Conservation (phyloP, 2,797 vertebrate species). For the Premnoplex brunnescens region DNA sequence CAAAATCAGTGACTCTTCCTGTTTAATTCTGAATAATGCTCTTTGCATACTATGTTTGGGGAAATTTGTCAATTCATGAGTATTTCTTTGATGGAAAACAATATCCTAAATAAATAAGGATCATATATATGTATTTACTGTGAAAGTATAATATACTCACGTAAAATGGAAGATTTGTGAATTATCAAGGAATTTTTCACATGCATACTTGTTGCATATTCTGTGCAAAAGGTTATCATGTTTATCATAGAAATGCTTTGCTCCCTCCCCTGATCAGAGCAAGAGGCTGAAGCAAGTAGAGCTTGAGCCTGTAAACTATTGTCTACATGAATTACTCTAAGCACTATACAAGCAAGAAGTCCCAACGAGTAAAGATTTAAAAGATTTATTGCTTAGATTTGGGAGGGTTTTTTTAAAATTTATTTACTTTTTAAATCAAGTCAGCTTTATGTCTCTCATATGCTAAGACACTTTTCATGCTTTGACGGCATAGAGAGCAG, state of each 20-base stretch:
- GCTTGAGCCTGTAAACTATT: background rate
- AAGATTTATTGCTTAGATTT: background rate
- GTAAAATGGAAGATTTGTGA: background rate
- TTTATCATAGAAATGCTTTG: background rate
- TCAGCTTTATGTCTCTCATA: background rate
- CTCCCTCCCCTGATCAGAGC: background rate
- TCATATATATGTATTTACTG: background rate
- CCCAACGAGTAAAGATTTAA: background rate
- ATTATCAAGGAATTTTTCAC: background rate
- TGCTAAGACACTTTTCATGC: background rate
- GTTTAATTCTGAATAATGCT: constrained; percentile 37
- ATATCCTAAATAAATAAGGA: background rate
- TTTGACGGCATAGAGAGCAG: background rate
- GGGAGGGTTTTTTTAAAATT: fast-evolving
- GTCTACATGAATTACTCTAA: background rate
- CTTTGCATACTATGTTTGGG: background rate
- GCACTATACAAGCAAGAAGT: background rate
- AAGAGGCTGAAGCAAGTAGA: background rate
- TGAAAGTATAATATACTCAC: background rate
- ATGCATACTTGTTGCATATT: background rate
- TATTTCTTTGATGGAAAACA: background rate
- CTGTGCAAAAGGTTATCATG: background rate
- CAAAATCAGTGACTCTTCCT: constrained; percentile 44
- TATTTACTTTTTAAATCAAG: background rate
- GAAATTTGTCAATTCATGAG: background rate